These are phyloP conservation scores for Sebastes goodei DNA, from an alignment of 2,797 vertebrate species.

Conservation along the genomic window DNA sequence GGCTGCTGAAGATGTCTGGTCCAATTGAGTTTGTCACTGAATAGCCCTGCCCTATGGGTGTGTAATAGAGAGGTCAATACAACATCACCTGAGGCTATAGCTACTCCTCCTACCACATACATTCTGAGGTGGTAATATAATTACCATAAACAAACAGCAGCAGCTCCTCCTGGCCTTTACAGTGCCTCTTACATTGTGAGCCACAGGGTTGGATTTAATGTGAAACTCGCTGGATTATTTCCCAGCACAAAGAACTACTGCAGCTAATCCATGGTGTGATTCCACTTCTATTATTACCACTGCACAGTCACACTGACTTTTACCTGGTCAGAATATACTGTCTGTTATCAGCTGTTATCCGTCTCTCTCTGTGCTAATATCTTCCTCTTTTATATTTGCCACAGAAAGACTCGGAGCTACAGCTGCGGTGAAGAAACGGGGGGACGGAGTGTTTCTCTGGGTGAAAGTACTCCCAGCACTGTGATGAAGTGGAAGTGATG, in stretches of 20 bases:
- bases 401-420: not conserved
- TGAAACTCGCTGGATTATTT: slow-evolving; percentile 19
- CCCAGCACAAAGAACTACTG: slow-evolving; percentile 1
- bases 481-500: slow-evolving; percentile 44
- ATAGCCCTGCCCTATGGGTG: not conserved
- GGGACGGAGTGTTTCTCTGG: slow-evolving; percentile 16
- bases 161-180: slow-evolving; percentile 1
- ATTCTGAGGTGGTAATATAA: slow-evolving; percentile 14
- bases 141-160: slow-evolving; percentile 15
- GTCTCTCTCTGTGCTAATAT: not conserved
- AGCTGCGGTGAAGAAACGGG: not conserved
- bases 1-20: not conserved
- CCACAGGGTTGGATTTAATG: slow-evolving; percentile 7
- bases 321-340: not conserved
- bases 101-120: not conserved
- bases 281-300: not conserved
- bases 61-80: slow-evolving; percentile 8
- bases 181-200: not conserved
- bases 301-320: not conserved
- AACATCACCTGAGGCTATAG: slow-evolving; percentile 1
- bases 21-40: not conserved
- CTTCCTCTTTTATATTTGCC: not conserved
- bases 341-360: not conserved
- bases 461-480: slow-evolving; percentile 31
- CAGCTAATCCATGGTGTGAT: slow-evolving; percentile 13